phyloP scores from a whole-genome alignment of 2,888 invertebrate genomes.

The Agonum fuliginosum region DNA sequence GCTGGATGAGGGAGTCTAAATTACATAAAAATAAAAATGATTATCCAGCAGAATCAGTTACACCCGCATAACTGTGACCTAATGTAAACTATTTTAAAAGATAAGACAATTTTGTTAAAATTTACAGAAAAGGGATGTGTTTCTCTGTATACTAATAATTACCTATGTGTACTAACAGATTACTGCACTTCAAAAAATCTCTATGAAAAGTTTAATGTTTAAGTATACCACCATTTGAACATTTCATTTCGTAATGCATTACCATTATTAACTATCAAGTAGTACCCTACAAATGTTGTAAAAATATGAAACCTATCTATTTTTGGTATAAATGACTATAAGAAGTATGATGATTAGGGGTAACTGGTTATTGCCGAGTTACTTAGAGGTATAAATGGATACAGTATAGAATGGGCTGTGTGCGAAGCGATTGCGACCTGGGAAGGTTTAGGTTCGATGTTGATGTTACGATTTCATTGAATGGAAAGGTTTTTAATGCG shows the following conservation, averaged over 20 bases:
- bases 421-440: constrained; percentile 59
- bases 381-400: constrained; percentile 29
- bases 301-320: constrained; percentile 56
- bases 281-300: constrained; percentile 52
- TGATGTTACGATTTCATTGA: constrained; percentile 59
- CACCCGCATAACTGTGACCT: too few relatives aligned
- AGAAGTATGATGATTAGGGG: constrained; percentile 20
- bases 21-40: too few relatives aligned
- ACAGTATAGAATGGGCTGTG: constrained; percentile 21
- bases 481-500: constrained; percentile 54
- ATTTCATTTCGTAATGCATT: constrained; percentile 35
- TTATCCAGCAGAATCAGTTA: too few relatives aligned
- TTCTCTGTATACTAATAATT: too few relatives aligned
- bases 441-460: constrained; percentile 36
- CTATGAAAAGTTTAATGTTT: constrained; percentile 1
- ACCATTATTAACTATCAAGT: not conserved
- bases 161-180: not conserved
- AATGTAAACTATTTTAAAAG: too few relatives aligned
- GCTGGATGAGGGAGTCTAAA: too few relatives aligned
- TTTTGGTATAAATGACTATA: constrained; percentile 47
- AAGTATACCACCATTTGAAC: constrained; percentile 42
- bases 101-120: too few relatives aligned
- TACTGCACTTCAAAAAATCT: constrained; percentile 1
- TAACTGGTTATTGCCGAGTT: too few relatives aligned
- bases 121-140: too few relatives aligned